Conservation (phyloP, 2,113 vertebrate genomes). For the Bos javanicus region DNA sequence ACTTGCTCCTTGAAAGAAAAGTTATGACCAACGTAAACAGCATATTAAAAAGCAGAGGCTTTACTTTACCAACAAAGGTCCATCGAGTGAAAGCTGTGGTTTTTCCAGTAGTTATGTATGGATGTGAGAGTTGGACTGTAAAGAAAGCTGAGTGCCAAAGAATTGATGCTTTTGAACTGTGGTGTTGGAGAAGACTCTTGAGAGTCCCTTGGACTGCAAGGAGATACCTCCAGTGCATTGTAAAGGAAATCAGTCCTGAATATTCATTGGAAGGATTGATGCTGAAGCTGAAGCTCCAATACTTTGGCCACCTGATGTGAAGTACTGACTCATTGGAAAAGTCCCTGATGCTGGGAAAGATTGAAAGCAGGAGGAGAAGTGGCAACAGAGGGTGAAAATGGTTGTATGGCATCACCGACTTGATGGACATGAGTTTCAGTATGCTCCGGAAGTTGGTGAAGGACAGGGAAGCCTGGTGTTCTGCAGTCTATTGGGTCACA, state of each 20-base stretch:
- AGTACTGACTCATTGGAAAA: not conserved
- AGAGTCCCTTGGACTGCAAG: not conserved
- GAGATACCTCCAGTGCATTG: not conserved
- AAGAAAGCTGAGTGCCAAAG: not conserved
- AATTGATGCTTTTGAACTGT: not conserved
- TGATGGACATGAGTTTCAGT: not conserved
- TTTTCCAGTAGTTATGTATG: not conserved
- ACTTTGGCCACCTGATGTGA: not conserved
- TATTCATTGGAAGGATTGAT: not conserved
- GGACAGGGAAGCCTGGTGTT: not conserved
- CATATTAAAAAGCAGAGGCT: not conserved
- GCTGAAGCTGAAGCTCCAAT: not conserved
- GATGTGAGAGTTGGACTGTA: not conserved
- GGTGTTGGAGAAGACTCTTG: not conserved
- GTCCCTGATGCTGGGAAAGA: not conserved
- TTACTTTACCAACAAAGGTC: not conserved
- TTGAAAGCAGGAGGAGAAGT: not conserved
- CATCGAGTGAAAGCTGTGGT: not conserved
- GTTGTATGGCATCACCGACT: not conserved
- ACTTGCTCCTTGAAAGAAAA: not conserved
- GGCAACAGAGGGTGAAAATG: not conserved
- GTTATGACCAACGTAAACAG: not conserved
- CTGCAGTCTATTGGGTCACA: not conserved
- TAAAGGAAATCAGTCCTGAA: not conserved
- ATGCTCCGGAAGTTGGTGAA: accelerated